A percentile compares a stretch with the other conserved stretches of the same genome.
Conservation (phyloP, 37 sponge, comb jelly and placozoan species). For the Halisarca cf. caerulea region DNA sequence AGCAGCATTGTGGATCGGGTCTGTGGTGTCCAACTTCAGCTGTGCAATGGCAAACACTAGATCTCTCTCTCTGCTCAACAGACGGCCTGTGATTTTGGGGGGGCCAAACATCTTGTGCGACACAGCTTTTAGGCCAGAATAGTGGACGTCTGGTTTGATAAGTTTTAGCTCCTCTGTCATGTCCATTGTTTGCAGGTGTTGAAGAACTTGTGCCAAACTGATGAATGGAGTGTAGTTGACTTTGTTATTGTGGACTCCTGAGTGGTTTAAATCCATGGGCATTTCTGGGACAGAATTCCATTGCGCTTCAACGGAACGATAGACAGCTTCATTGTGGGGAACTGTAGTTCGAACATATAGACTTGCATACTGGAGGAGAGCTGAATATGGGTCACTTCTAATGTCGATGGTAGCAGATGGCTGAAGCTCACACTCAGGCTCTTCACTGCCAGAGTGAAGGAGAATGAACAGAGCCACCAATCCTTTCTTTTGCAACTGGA, state of each 20-base stretch:
- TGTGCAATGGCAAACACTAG: slow-evolving; percentile 68
- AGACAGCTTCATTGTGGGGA: slow-evolving; percentile 6
- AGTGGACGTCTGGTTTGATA: slow-evolving; percentile 34
- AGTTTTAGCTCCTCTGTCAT: slow-evolving; percentile 30
- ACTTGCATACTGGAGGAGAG: background rate
- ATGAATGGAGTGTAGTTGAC: slow-evolving; percentile 5
- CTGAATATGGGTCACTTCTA: background rate
- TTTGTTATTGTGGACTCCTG: background rate
- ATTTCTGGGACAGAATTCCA: slow-evolving; percentile 25
- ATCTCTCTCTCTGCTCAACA: slow-evolving; percentile 61
- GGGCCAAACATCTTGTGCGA: slow-evolving; percentile 31
- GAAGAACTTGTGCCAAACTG: slow-evolving; percentile 60
- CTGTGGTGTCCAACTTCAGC: slow-evolving; percentile 55
- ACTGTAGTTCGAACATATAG: background rate
- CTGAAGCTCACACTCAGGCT: background rate
- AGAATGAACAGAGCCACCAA: slow-evolving; percentile 33
- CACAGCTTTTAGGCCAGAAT: slow-evolving; percentile 19
- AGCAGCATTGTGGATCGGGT: slow-evolving; percentile 58
- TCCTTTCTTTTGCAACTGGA: slow-evolving; percentile 48
- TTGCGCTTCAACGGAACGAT: background rate
- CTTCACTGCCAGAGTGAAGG: background rate
- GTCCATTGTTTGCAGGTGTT: slow-evolving; percentile 52
- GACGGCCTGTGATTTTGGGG: slow-evolving; percentile 35
- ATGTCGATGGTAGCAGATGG: background rate
- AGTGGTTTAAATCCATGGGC: background rate